These are phyloP conservation scores for Xenopus borealis DNA, from an alignment of 2,113 vertebrate species.

Conservation along the genomic window DNA sequence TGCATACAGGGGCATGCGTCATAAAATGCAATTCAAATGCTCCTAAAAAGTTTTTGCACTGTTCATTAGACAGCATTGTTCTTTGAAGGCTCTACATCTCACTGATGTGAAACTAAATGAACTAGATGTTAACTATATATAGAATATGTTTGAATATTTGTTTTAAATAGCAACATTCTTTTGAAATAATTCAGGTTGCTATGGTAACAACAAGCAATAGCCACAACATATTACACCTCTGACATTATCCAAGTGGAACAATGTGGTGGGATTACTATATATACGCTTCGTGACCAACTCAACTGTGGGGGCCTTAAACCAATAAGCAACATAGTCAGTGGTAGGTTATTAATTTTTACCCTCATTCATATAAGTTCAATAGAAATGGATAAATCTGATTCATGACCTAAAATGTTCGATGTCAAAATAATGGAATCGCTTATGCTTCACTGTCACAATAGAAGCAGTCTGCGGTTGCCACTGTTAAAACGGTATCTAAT, in stretches of 20 bases:
- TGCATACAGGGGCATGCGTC: background rate
- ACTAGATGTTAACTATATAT: slow-evolving; percentile 27
- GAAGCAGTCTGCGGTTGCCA: no score
- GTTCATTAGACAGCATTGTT: slow-evolving; percentile 16
- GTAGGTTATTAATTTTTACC: background rate
- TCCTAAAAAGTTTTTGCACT: background rate
- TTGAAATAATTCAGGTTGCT: slow-evolving; percentile 32
- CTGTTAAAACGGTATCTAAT: no score
- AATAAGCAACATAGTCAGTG: background rate
- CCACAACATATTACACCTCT: slow-evolving; percentile 15
- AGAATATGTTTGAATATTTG: slow-evolving; percentile 13
- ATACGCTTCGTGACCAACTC: slow-evolving; percentile 9
- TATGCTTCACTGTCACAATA: no score
- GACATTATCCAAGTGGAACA: slow-evolving; percentile 25
- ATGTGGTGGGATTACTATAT: slow-evolving; percentile 24
- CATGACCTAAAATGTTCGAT: no score
- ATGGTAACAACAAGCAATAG: slow-evolving; percentile 21
- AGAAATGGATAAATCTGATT: no score
- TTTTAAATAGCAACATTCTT: slow-evolving; percentile 36
- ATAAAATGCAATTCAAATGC: background rate
- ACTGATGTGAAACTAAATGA: slow-evolving; percentile 13
- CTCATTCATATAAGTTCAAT: background rate
- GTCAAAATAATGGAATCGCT: no score
- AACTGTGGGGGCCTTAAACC: slow-evolving; percentile 2
- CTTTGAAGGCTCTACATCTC: slow-evolving; percentile 19